These are phyloP conservation scores for Temnothorax longispinosus DNA, from an alignment of 1,140 invertebrate species.

Conservation along the genomic window DNA sequence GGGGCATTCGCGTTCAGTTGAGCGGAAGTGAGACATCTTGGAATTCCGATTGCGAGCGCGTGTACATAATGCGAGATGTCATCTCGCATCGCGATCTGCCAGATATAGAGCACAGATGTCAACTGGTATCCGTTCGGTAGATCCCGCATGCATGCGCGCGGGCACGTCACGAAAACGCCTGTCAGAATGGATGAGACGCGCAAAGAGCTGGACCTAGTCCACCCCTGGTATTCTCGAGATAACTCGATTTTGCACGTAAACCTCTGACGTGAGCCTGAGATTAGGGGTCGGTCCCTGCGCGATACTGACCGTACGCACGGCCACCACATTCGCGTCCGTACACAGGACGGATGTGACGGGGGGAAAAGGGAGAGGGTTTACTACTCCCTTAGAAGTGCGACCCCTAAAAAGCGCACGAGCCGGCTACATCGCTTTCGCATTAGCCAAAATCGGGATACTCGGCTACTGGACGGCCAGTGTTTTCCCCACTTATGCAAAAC, in stretches of 20 bases:
- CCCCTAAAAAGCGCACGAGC: slow-evolving; percentile 22
- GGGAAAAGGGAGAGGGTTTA: not conserved
- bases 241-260: slow-evolving; percentile 45
- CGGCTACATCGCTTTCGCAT: slow-evolving; percentile 71
- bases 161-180: not conserved
- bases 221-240: not conserved
- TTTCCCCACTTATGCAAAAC: slow-evolving; percentile 73
- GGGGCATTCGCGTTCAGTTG: slow-evolving; percentile 4
- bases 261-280: not conserved
- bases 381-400: not conserved
- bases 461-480: slow-evolving; percentile 24
- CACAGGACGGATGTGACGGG: no score
- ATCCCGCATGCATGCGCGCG: not conserved
- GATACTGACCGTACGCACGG: slow-evolving; percentile 18
- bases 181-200: not conserved
- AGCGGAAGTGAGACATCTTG: not conserved
- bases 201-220: not conserved
- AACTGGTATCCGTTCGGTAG: not conserved
- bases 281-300: not conserved
- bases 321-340: not conserved
- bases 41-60: not conserved
- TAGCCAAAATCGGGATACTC: slow-evolving; percentile 56
- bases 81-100: not conserved
- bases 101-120: not conserved
- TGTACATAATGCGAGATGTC: slow-evolving; percentile 17